Evolutionary conservation across 2,113 vertebrate species (phyloP).

Genomic region (Tachycineta bicolor): DNA sequence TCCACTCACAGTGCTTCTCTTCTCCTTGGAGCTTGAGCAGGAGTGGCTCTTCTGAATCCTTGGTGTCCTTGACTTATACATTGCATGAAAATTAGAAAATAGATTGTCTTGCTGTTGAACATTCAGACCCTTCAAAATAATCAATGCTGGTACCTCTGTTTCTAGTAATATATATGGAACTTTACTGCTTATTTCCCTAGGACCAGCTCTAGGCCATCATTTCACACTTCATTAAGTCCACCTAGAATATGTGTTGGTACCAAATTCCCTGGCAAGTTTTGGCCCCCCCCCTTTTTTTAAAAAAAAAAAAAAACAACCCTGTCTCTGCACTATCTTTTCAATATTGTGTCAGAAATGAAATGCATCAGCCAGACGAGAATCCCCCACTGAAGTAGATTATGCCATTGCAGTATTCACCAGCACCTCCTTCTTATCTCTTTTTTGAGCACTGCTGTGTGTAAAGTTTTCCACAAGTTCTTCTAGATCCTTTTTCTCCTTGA

Average conservation of each 20-base stretch:
- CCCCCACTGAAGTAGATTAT: background rate
- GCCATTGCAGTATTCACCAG: slow-evolving; percentile 11
- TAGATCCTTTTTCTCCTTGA: slow-evolving; percentile 23
- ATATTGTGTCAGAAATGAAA: slow-evolving; percentile 33
- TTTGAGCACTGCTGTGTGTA: slow-evolving; percentile 25
- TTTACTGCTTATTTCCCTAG: background rate
- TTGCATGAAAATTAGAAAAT: background rate
- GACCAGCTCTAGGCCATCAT: slow-evolving; percentile 29
- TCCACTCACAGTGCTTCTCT: background rate
- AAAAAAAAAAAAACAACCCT: too few species aligned
- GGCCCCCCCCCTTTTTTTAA: background rate
- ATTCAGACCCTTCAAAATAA: background rate
- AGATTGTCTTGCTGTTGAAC: background rate
- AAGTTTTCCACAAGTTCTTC: slow-evolving; percentile 61
- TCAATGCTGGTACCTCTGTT: background rate
- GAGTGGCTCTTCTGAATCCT: background rate
- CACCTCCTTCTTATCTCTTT: slow-evolving; percentile 54
- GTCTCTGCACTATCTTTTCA: background rate
- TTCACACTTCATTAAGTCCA: slow-evolving; percentile 37
- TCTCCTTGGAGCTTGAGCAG: background rate
- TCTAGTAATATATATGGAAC: background rate
- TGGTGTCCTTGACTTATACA: background rate
- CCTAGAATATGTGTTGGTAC: background rate
- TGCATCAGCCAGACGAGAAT: slow-evolving; percentile 20
- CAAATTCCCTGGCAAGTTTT: slow-evolving; percentile 6